phyloP scores from a whole-genome alignment of 2,113 vertebrate species.

The Oceanodroma tethys region DNA sequence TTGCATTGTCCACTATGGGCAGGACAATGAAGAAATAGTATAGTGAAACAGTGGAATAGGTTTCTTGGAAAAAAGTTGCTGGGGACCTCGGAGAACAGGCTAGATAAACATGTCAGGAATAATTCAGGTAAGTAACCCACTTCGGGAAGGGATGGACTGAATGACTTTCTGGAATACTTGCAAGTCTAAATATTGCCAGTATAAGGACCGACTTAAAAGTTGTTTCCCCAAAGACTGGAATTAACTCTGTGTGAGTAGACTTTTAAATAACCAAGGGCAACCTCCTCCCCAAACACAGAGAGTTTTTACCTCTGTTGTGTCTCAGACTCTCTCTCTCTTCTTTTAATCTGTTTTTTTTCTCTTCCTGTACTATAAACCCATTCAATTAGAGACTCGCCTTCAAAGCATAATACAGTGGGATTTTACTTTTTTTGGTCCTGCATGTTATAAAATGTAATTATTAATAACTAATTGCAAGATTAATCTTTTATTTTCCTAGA shows the following conservation, averaged over 20 bases:
- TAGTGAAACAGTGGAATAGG: not conserved
- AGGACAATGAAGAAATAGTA: not conserved
- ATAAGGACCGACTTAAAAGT: not conserved
- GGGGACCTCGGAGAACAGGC: not conserved
- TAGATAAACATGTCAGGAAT: not conserved
- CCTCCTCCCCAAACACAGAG: not conserved
- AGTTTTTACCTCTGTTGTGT: not conserved
- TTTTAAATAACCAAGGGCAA: not conserved
- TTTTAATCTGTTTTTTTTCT: not conserved
- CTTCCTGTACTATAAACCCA: not conserved
- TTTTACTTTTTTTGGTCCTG: not conserved
- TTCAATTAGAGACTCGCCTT: not conserved
- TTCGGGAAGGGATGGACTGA: not conserved
- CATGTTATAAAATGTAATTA: not conserved
- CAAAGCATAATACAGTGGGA: not conserved
- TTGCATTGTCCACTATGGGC: not conserved
- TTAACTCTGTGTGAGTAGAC: not conserved
- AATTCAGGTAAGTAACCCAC: not conserved
- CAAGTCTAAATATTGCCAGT: not conserved
- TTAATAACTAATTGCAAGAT: not conserved
- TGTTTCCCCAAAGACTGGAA: not conserved
- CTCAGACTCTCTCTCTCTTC: not conserved
- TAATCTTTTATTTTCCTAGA: not conserved
- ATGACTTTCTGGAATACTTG: not conserved
- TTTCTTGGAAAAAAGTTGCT: not conserved